Evolutionary conservation across 2,113 vertebrate species (phyloP).

Genomic region (Saccopteryx leptura): DNA sequence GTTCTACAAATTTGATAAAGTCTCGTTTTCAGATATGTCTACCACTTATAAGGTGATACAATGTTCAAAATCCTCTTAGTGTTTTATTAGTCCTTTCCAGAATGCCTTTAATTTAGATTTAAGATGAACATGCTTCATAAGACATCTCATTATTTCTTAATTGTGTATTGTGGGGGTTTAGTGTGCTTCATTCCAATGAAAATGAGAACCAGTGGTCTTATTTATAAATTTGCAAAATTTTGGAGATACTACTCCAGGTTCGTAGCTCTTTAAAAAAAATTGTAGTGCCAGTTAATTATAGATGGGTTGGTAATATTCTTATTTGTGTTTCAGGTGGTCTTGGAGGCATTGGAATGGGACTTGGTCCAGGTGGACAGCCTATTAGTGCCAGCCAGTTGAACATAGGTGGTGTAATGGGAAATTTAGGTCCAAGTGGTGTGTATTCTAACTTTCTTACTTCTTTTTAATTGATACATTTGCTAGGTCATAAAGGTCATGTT

Average conservation of each 20-base stretch:
- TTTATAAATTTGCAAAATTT: slow-evolving; percentile 33
- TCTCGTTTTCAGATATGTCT: slow-evolving; percentile 41
- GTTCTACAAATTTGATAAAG: not conserved
- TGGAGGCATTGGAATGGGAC: slow-evolving; percentile 97
- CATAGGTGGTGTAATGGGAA: slow-evolving; percentile 93
- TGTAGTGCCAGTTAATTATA: not conserved
- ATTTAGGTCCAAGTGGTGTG: slow-evolving; percentile 95
- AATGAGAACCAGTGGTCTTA: not conserved
- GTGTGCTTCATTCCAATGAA: slow-evolving; percentile 32
- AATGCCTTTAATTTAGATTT: slow-evolving; percentile 7
- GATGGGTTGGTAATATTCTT: slow-evolving; percentile 25
- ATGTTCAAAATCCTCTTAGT: not conserved
- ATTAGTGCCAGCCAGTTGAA: slow-evolving; percentile 95
- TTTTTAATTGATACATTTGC: slow-evolving; percentile 65
- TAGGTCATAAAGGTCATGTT: slow-evolving; percentile 15
- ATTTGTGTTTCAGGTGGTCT: slow-evolving; percentile 92
- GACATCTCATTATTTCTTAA: not conserved
- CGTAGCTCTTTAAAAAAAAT: not conserved
- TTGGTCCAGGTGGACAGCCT: slow-evolving; percentile 98
- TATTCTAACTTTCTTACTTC: slow-evolving; percentile 36
- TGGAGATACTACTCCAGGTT: not conserved
- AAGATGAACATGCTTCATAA: not conserved
- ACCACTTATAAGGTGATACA: not conserved
- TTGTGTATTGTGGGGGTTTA: not conserved
- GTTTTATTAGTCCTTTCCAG: not conserved